Conservation (phyloP, 2,113 vertebrate species). For the Crotalus horridus region DNA sequence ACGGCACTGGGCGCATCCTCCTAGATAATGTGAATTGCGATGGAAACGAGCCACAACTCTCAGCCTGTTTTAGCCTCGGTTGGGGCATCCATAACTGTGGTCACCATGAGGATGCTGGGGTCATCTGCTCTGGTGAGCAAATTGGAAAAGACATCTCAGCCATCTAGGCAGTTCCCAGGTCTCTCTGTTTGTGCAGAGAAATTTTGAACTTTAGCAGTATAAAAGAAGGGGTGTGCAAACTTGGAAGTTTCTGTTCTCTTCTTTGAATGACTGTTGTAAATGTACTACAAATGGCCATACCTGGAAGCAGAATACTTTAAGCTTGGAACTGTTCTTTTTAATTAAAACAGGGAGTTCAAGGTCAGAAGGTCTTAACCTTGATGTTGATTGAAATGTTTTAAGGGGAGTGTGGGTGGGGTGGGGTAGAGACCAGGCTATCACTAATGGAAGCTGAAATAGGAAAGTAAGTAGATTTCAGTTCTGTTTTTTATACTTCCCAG, state of each 20-base stretch:
- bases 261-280: neutral
- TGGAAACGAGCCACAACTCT: conserved; percentile 75
- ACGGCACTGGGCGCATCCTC: conserved; percentile 84
- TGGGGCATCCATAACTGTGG: conserved; percentile 97
- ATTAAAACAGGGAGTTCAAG: neutral
- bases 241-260: neutral
- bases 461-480: no score
- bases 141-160: neutral
- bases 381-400: neutral
- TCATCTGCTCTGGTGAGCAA: conserved; percentile 79
- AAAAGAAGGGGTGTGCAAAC: neutral
- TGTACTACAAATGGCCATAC: neutral
- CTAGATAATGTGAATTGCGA: conserved; percentile 92
- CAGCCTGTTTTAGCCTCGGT: conserved; percentile 81
- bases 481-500: no score
- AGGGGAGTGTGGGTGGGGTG: no score
- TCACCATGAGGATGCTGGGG: conserved; percentile 93
- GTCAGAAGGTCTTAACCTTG: neutral
- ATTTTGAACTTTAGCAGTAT: neutral
- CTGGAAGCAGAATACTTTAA: neutral
- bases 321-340: neutral
- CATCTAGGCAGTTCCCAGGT: neutral
- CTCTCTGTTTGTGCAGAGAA: neutral
- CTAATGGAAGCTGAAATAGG: no score
- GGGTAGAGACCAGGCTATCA: neutral